Evolutionary conservation across 2,113 vertebrate genomes (phyloP).

Genomic region (Jaculus jaculus): DNA sequence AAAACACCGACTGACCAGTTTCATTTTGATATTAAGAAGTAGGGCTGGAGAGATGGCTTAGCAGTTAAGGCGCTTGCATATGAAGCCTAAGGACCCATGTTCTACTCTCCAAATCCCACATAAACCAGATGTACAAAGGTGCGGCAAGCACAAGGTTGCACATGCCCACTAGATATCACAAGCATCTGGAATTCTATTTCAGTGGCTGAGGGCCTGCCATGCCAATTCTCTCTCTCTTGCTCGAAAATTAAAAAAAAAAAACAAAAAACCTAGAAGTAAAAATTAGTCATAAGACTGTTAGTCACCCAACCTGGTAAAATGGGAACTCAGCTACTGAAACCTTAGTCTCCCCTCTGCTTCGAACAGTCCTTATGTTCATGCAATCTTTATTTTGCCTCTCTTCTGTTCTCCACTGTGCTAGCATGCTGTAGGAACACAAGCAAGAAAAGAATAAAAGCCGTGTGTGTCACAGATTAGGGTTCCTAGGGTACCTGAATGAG

Average conservation of each 20-base stretch:
- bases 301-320: not conserved
- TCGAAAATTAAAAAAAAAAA: not conserved
- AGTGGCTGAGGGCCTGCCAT: no score
- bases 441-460: not conserved
- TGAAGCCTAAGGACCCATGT: no score
- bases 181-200: no score
- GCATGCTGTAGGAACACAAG: not conserved
- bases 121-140: no score
- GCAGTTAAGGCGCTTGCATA: no score
- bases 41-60: not conserved
- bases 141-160: no score
- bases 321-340: not conserved
- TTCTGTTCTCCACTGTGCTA: not conserved
- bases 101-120: no score
- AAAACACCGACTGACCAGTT: not conserved
- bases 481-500: not conserved
- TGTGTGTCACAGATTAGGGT: not conserved
- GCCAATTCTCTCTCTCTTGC: no score
- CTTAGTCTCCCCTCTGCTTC: not conserved
- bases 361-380: not conserved
- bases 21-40: constrained; percentile 6
- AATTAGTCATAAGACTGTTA: not conserved
- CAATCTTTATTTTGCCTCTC: not conserved
- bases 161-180: no score
- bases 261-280: no score